Evolutionary conservation across 2,797 vertebrate species (phyloP), one percentile per base, ranked within the genome.

Genomic region (Menidia menidia): DNA sequence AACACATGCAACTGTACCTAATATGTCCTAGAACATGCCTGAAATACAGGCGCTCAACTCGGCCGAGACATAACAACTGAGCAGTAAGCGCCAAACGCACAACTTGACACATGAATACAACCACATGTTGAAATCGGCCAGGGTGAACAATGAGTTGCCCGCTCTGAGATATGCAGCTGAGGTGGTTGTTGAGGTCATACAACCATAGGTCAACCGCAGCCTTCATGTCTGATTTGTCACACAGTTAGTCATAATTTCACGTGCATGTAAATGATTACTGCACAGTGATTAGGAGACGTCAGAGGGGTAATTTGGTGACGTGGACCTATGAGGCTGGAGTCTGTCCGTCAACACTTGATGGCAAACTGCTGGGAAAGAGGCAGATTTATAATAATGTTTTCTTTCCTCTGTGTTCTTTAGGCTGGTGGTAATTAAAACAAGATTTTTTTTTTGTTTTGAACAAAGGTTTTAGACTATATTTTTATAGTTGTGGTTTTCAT

Each of bases 221-320:
- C 70, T 73, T 86, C 66, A 56, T 43, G 71, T 86, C 72, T 50
- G 75, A 87, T 89, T 84, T 80, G 82, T 81, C 76, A 69, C 73
- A 68, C 31, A 0, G 60, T 78, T 77, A 69, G 60, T 80, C 83
- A 81, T 45, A 25, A 78, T 57, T 50, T 55, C 32, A 54, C 41
- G n/a, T 4, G 68, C 42, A 59, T 77, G 79, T 84, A 16, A 56
- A 67, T 16, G 15, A 84, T 83, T 82, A 68, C 1, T 14, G 3
- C 0, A 6, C 59, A 18, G 19, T 8, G 45, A 62, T 73, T 42
- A 15, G 16, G 48, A 48, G 52, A 88, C 53, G 59, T 87, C 77
- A 52, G 79, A 73, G 48, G 43, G 2, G 0, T 48, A 0, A 43
- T 62, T 25, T 16, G 39, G 19, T 83, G 83, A 88, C 73, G 77